These are phyloP conservation scores for Nysson spinosus DNA, from an alignment of 2,888 invertebrate species.

Conservation along the genomic window DNA sequence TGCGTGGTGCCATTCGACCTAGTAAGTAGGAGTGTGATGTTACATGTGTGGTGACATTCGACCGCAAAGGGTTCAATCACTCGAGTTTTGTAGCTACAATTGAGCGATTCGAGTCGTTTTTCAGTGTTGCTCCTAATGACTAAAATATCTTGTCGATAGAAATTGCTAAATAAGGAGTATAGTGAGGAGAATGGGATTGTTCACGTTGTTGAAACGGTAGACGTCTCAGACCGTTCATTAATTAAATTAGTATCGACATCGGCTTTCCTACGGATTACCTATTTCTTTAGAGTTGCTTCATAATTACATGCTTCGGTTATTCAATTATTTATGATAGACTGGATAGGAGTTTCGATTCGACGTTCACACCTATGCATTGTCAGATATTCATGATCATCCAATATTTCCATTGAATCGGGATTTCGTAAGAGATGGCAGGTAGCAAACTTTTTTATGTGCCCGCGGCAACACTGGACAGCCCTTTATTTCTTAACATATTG, in stretches of 20 bases:
- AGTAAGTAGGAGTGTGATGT: too few relatives aligned
- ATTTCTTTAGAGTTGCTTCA: constrained; percentile 21
- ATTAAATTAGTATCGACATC: constrained; percentile 18
- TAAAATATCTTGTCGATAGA: too few relatives aligned
- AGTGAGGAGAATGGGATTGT: background rate
- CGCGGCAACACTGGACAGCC: too few relatives aligned
- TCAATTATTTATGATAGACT: constrained; percentile 14
- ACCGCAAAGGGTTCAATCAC: too few relatives aligned
- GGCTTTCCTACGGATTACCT: constrained; percentile 22
- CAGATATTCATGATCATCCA: background rate
- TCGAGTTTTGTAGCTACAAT: too few relatives aligned
- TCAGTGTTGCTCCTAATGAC: too few relatives aligned
- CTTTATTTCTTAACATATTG: too few relatives aligned
- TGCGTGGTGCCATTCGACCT: too few relatives aligned
- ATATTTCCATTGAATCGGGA: background rate
- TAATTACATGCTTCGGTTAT: constrained; percentile 31
- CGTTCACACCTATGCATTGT: background rate
- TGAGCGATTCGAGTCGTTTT: too few relatives aligned
- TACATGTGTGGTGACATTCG: too few relatives aligned
- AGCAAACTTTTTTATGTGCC: too few relatives aligned
- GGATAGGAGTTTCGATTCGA: background rate
- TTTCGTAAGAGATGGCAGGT: too few relatives aligned
- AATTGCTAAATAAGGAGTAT: background rate
- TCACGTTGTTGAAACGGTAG: background rate
- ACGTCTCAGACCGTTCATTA: constrained; percentile 13